These are phyloP conservation scores for Serilophus lunatus DNA, from an alignment of 2,113 vertebrate genomes.

Conservation along the genomic window DNA sequence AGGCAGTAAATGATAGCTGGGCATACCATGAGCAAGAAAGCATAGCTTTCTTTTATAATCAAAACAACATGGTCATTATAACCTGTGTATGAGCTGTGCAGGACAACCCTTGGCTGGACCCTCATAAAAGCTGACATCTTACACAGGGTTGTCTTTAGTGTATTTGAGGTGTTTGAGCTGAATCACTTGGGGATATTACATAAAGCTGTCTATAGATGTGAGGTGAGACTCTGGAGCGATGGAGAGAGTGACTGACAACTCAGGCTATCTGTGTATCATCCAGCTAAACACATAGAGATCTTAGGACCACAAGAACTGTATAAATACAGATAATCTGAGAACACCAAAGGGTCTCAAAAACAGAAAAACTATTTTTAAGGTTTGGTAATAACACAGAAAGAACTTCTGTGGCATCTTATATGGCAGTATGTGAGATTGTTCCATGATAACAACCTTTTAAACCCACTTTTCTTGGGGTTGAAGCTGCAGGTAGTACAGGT, in stretches of 20 bases:
- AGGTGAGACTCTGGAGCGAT: not conserved
- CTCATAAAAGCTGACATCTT: not conserved
- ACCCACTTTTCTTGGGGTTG: not conserved
- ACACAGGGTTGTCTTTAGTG: not conserved
- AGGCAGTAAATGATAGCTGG: not conserved
- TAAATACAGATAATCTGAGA: slow-evolving; percentile 32
- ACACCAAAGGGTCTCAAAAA: not conserved
- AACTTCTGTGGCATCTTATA: not conserved
- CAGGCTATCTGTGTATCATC: slow-evolving; percentile 14
- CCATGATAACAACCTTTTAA: not conserved
- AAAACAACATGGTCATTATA: not conserved
- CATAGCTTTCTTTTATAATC: slow-evolving; percentile 6
- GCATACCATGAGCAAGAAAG: not conserved
- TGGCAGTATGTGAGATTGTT: not conserved
- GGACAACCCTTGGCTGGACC: not conserved
- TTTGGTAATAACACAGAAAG: not conserved
- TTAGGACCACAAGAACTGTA: not conserved
- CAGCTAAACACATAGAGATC: not conserved
- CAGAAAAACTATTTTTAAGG: slow-evolving; percentile 11
- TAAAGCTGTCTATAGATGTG: not conserved
- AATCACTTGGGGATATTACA: not conserved
- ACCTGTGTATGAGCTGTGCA: not conserved
- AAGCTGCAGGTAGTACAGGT: not conserved
- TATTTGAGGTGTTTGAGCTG: not conserved
- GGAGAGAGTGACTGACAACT: slow-evolving; percentile 11